A percentile compares a stretch with the other conserved stretches of the same genome.
phyloP scores from a whole-genome alignment of 2,797 vertebrate species.

The Apodemus agrarius region DNA sequence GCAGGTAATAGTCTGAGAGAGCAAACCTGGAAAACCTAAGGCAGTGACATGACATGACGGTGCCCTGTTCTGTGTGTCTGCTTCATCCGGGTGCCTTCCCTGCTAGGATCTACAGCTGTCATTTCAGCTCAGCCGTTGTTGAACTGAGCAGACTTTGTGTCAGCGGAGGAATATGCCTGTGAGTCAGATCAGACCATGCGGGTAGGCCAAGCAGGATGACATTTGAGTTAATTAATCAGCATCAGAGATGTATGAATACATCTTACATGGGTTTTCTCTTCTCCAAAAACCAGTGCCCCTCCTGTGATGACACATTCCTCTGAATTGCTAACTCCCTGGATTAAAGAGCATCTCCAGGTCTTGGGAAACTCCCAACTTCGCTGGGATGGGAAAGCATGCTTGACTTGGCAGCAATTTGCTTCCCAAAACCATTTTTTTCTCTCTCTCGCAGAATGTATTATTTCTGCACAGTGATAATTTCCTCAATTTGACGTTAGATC shows the following conservation, averaged over 20 bases:
- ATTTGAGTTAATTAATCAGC: conserved; percentile 27
- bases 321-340: not conserved
- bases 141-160: not conserved
- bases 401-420: not conserved
- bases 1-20: not conserved
- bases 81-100: not conserved
- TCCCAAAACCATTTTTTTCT: conserved; percentile 32
- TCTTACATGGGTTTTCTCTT: not conserved
- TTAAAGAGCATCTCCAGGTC: conserved; percentile 35
- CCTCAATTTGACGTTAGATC: not conserved
- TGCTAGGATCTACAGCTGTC: not conserved
- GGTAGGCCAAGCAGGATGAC: not conserved
- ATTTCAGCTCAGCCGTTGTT: not conserved
- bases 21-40: not conserved
- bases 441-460: not conserved
- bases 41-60: not conserved
- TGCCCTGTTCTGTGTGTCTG: not conserved
- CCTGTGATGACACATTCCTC: not conserved
- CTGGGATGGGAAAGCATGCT: not conserved
- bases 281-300: not conserved
- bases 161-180: not conserved
- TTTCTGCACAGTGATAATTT: conserved; percentile 36
- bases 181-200: not conserved
- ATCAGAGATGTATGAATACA: not conserved
- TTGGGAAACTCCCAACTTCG: conserved; percentile 7